A percentile compares a stretch with the other conserved stretches of the same genome.
Conservation (phyloP, 2,797 vertebrate species). For the Chiloscyllium punctatum region DNA sequence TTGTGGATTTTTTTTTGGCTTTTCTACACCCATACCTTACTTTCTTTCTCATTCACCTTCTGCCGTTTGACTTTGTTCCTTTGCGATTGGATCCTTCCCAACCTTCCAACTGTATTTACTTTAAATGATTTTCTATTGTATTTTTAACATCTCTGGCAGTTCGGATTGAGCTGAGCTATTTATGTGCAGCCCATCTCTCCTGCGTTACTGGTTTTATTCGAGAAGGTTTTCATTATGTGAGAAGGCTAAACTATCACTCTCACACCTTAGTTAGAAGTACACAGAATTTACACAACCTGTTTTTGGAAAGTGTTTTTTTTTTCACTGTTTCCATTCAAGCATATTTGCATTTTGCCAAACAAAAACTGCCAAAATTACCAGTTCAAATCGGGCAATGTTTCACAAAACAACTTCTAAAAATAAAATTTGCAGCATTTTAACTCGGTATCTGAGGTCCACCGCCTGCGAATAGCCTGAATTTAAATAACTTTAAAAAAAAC, state of each 20-base stretch:
- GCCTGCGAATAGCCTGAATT: not conserved
- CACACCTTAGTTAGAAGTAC: not conserved
- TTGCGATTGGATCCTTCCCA: not conserved
- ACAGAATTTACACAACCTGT: not conserved
- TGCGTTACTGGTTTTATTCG: not conserved
- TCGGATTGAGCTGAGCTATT: not conserved
- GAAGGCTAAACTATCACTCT: not conserved
- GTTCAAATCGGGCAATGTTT: not conserved
- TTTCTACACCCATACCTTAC: not conserved
- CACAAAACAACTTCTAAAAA: not conserved
- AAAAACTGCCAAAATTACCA: not conserved
- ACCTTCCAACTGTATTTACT: not conserved
- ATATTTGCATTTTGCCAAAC: not conserved
- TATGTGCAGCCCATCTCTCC: not conserved
- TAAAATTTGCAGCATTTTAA: no score
- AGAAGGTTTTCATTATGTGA: not conserved
- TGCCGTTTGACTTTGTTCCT: not conserved
- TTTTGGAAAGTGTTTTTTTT: not conserved
- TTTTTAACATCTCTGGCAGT: not conserved
- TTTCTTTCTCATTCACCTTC: not conserved
- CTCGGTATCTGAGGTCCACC: not conserved
- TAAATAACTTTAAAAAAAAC: not conserved
- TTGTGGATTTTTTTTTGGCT: not conserved
- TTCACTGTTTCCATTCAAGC: not conserved
- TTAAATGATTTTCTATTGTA: not conserved